Conservation (phyloP, 2,113 vertebrate genomes). For the Natator depressus region DNA sequence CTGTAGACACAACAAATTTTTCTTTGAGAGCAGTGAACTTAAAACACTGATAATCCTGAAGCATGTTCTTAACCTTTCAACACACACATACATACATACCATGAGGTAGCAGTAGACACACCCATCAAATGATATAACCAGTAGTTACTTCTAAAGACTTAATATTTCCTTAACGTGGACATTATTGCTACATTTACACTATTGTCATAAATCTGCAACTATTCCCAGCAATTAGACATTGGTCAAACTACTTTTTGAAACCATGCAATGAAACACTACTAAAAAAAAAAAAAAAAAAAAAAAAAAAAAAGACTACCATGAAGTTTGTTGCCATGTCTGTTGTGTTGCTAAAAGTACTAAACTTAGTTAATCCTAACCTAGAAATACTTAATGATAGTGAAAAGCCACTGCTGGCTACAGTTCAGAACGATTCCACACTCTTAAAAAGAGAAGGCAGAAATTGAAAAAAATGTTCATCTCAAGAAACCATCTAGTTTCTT, state of each 20-base stretch:
- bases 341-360: neutral
- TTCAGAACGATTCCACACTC: neutral
- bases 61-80: accelerated
- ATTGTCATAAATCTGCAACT: neutral
- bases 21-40: accelerated
- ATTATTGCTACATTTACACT: neutral
- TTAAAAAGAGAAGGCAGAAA: neutral
- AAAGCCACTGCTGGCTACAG: neutral
- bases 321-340: accelerated
- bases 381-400: neutral
- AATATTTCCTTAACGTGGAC: neutral
- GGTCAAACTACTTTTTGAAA: neutral
- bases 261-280: neutral
- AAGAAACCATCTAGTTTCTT: neutral
- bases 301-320: neutral
- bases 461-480: neutral
- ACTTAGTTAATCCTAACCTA: accelerated
- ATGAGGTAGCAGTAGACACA: neutral
- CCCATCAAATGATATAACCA: neutral
- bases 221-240: neutral
- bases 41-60: accelerated
- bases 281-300: no score
- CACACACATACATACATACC: neutral
- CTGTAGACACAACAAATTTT: neutral
- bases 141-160: neutral